A percentile compares a stretch with the other conserved stretches of the same genome.
phyloP scores from a whole-genome alignment of 2,797 vertebrate species.

The Premnoplex brunnescens region DNA sequence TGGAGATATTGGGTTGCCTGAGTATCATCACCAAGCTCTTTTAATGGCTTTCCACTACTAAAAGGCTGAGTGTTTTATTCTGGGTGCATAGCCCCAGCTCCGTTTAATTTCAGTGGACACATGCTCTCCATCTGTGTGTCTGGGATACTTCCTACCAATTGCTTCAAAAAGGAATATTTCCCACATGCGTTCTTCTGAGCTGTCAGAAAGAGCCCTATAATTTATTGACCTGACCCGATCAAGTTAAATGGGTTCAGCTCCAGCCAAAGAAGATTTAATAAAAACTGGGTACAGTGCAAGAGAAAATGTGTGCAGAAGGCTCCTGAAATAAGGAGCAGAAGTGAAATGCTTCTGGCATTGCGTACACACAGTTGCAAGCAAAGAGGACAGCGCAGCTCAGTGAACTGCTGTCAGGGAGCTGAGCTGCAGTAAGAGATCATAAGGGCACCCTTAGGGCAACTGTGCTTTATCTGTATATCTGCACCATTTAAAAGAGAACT shows the following conservation, averaged over 20 bases:
- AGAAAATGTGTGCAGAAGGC: background rate
- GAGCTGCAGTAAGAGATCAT: background rate
- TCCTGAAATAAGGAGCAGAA: background rate
- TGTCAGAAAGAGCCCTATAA: conserved; percentile 34
- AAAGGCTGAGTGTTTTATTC: conserved; percentile 6
- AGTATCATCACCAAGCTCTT: conserved; percentile 54
- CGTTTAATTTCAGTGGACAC: conserved; percentile 44
- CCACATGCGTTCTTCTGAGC: background rate
- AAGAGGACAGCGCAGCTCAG: background rate
- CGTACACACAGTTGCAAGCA: background rate
- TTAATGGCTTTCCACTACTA: background rate
- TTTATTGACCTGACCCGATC: conserved; percentile 51
- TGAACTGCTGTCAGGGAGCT: background rate
- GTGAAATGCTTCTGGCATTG: background rate
- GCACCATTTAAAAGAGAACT: background rate
- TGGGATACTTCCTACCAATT: conserved; percentile 41
- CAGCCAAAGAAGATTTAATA: background rate
- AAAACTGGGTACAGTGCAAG: background rate
- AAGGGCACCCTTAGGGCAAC: background rate
- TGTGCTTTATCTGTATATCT: background rate
- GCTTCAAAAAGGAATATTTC: conserved; percentile 34
- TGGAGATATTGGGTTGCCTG: conserved; percentile 44
- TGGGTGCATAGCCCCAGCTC: background rate
- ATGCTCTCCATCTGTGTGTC: conserved; percentile 68
- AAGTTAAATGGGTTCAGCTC: background rate